Conservation (phyloP, 1,140 invertebrate genomes). For the Chrysomallon squamiferum region DNA sequence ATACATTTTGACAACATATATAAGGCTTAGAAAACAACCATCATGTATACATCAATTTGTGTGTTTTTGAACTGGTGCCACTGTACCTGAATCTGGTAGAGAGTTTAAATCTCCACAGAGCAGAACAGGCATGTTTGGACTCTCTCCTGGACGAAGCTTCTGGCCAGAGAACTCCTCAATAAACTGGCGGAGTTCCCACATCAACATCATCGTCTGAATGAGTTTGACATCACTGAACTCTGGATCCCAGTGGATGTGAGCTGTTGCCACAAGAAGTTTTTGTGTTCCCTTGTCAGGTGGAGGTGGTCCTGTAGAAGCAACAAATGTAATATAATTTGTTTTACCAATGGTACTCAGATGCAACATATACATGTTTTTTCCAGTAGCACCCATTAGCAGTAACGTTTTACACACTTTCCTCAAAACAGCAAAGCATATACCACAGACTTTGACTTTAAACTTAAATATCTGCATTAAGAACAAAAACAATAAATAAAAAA, state of each 20-base stretch:
- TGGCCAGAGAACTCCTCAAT: conserved; percentile 47
- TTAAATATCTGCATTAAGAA: too few relatives aligned
- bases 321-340: background rate
- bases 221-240: conserved; percentile 99
- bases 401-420: too few relatives aligned
- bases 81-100: conserved; percentile 94
- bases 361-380: too few relatives aligned
- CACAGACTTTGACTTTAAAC: too few relatives aligned
- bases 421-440: too few relatives aligned
- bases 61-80: too few relatives aligned
- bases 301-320: conserved; percentile 66
- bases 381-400: too few relatives aligned
- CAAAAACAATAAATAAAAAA: too few relatives aligned
- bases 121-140: conserved; percentile 88
- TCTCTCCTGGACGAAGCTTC: conserved; percentile 64
- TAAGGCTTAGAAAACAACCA: too few relatives aligned
- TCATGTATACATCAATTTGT: too few relatives aligned
- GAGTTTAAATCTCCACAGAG: conserved; percentile 99
- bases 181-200: conserved; percentile 77
- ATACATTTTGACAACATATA: too few relatives aligned
- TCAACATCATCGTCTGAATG: conserved; percentile 99
- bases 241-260: conserved; percentile 99
- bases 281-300: conserved; percentile 73
- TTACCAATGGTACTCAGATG: too few relatives aligned
- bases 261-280: conserved; percentile 93